These are phyloP conservation scores for Zosterops hypoxanthus DNA, from an alignment of 2,113 vertebrate species.

Conservation along the genomic window DNA sequence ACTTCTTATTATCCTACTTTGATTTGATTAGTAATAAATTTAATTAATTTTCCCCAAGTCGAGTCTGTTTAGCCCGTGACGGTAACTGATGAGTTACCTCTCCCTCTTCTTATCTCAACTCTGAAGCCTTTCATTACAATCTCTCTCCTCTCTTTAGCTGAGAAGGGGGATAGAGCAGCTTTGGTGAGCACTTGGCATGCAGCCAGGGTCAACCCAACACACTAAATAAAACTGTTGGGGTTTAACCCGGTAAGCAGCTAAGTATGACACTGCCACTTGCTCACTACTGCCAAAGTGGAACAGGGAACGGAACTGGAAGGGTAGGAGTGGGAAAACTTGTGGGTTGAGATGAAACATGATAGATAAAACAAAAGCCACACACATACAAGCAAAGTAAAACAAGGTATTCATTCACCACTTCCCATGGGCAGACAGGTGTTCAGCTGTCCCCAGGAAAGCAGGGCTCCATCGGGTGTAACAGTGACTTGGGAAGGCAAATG, in stretches of 20 bases:
- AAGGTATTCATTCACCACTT: neutral
- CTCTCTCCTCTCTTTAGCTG: neutral
- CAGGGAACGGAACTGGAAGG: neutral
- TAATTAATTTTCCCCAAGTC: neutral
- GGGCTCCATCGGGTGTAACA: rapidly evolving
- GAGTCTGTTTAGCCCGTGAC: neutral
- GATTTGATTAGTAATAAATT: neutral
- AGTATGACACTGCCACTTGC: neutral
- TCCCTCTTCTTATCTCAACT: neutral
- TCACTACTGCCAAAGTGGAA: neutral
- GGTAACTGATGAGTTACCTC: neutral
- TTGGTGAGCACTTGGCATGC: neutral
- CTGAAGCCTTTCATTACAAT: neutral
- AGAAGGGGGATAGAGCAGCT: neutral
- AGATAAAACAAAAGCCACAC: neutral
- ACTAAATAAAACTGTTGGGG: neutral
- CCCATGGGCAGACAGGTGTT: rapidly evolving
- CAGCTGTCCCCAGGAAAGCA: neutral
- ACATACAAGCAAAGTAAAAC: neutral
- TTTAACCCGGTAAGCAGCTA: neutral
- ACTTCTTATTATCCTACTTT: neutral
- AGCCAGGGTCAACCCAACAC: neutral
- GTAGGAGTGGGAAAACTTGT: neutral
- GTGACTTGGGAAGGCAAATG: neutral
- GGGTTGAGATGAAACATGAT: neutral